A percentile compares a stretch with the other conserved stretches of the same genome.
Evolutionary conservation across 2,113 vertebrate genomes (phyloP).

Genomic region (Crypturellus undulatus): DNA sequence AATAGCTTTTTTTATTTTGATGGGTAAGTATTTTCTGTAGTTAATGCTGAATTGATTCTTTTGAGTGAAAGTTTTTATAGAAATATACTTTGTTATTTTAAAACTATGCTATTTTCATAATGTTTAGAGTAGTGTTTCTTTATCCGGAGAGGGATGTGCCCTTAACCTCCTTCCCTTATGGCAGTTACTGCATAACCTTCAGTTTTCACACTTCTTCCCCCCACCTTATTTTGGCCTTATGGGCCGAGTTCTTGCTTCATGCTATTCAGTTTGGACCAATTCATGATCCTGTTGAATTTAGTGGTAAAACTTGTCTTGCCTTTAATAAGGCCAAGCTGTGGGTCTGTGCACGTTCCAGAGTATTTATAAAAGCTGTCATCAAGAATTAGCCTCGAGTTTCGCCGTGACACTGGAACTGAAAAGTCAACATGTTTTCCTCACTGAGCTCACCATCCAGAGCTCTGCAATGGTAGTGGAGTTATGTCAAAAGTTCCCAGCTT

Average conservation of each 20-base stretch:
- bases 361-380: slow-evolving; percentile 3
- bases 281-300: slow-evolving; percentile 7
- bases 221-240: neutral
- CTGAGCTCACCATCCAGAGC: neutral
- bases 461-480: neutral
- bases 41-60: neutral
- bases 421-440: neutral
- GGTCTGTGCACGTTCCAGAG: neutral
- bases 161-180: neutral
- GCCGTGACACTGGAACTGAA: neutral
- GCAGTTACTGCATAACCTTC: neutral
- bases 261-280: neutral
- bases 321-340: neutral
- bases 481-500: neutral
- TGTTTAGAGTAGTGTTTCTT: neutral
- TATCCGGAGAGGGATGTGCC: neutral
- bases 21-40: neutral
- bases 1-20: neutral
- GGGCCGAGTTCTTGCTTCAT: neutral
- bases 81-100: neutral
- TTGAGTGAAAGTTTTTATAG: neutral
- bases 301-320: neutral
- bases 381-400: slow-evolving; percentile 8
- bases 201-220: neutral
- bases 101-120: neutral